Evolutionary conservation across 2,888 invertebrate genomes (phyloP).

Genomic region (Cheilosia pagana): DNA sequence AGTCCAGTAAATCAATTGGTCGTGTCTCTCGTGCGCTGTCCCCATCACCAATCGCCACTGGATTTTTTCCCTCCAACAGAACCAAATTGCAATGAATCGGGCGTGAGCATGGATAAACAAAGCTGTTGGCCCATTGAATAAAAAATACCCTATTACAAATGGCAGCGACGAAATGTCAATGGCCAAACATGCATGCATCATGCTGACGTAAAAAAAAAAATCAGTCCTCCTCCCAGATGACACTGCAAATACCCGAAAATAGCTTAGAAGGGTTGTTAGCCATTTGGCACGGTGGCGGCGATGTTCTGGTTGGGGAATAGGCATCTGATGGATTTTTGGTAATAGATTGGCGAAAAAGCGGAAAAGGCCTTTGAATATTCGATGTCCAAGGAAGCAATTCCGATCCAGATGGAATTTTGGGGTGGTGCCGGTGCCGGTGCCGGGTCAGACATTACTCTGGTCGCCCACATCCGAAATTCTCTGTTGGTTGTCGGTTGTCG

Average conservation of each 20-base stretch:
- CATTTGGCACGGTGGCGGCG: constrained; percentile 17
- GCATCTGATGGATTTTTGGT: constrained; percentile 55
- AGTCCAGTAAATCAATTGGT: constrained; percentile 82
- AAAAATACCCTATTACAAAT: constrained; percentile 65
- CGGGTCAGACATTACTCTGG: constrained; percentile 40
- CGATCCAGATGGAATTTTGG: constrained; percentile 50
- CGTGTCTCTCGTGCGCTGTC: constrained; percentile 49
- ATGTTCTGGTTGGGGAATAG: neutral
- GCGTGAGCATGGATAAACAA: constrained; percentile 70
- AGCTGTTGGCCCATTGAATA: constrained; percentile 54
- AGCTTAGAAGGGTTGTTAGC: constrained; percentile 63
- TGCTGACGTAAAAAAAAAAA: constrained; percentile 22
- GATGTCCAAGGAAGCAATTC: constrained; percentile 63
- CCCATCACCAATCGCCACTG: constrained; percentile 17
- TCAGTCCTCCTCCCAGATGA: constrained; percentile 33
- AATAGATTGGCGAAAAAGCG: constrained; percentile 69
- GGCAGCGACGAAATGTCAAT: constrained; percentile 65
- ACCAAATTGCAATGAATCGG: constrained; percentile 58
- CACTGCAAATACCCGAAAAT: constrained; percentile 51
- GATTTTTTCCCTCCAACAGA: constrained; percentile 25
- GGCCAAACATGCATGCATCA: constrained; percentile 65
- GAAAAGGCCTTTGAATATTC: constrained; percentile 65
- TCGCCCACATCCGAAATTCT: constrained; percentile 57
- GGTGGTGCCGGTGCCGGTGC: constrained; percentile 16
- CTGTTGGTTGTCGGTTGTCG: constrained; percentile 21